Percentiles rank a stretch among this genome's conserved stretches.
Evolutionary conservation across 2,888 invertebrate genomes (phyloP).

Genomic region (Drosophila atroscutellata): DNA sequence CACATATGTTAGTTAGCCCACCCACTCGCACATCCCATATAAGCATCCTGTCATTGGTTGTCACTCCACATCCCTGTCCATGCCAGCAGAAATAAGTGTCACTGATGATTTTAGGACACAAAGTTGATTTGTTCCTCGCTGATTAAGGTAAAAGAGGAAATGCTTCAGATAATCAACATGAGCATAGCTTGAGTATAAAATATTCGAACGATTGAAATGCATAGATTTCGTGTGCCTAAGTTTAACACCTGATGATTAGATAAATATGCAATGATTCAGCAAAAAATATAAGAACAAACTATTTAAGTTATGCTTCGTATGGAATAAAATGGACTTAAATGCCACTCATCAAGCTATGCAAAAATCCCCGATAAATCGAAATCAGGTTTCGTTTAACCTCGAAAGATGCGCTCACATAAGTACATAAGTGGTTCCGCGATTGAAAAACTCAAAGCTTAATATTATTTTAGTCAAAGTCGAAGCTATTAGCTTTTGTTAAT

Average conservation of each 20-base stretch:
- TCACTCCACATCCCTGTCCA: not conserved
- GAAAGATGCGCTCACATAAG: not conserved
- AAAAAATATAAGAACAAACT: not conserved
- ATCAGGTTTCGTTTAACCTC: constrained; percentile 19
- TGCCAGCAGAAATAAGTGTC: constrained; percentile 10
- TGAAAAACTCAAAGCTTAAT: not conserved
- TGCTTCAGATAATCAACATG: not conserved
- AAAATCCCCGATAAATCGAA: constrained; percentile 21
- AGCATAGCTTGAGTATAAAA: not conserved
- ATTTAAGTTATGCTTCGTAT: not conserved
- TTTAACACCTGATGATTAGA: constrained; percentile 1
- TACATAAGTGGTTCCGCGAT: not conserved
- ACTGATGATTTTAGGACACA: constrained; percentile 13
- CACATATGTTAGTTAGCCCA: constrained; percentile 28
- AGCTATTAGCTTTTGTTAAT: not conserved
- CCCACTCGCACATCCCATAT: constrained; percentile 5
- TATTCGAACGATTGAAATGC: not conserved
- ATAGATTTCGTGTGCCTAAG: not conserved
- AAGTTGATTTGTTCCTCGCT: constrained; percentile 21
- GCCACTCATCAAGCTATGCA: not conserved
- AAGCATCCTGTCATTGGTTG: constrained; percentile 1
- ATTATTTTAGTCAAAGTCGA: not conserved
- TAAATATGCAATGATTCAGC: constrained; percentile 11
- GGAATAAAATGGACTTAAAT: not conserved
- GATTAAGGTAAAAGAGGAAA: not conserved